phyloP scores from a whole-genome alignment of 1,140 invertebrate genomes.

The Heterodera carotae region DNA sequence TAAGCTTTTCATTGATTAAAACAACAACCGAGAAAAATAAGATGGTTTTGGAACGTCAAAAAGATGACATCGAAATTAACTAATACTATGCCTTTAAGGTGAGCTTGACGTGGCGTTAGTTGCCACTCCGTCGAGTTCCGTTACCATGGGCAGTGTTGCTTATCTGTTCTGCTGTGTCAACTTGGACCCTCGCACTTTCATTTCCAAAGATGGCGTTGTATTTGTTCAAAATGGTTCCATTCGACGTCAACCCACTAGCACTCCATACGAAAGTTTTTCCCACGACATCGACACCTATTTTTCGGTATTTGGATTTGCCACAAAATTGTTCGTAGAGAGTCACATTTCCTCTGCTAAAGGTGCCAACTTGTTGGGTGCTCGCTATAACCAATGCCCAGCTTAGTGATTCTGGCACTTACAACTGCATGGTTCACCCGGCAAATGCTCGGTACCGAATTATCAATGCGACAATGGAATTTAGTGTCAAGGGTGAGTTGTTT shows the following conservation, averaged over 20 bases:
- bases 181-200: conserved; percentile 56
- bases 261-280: conserved; percentile 54
- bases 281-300: conserved; percentile 47
- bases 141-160: conserved; percentile 53
- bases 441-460: conserved; percentile 42
- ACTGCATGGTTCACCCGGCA: conserved; percentile 55
- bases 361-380: conserved; percentile 45
- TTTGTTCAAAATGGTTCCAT: conserved; percentile 63
- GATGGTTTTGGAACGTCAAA: too few relatives aligned
- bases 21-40: too few relatives aligned
- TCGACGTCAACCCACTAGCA: conserved; percentile 51
- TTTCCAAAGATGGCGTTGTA: conserved; percentile 54
- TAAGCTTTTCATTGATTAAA: conserved; percentile 37
- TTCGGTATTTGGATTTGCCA: conserved; percentile 25
- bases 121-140: conserved; percentile 51
- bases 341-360: conserved; percentile 25
- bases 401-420: conserved; percentile 49
- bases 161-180: conserved; percentile 62
- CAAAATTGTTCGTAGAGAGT: neutral
- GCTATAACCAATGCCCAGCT: conserved; percentile 48
- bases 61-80: conserved; percentile 24
- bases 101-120: conserved; percentile 51
- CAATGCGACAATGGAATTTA: conserved; percentile 58
- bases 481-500: conserved; percentile 59
- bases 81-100: conserved; percentile 47